Conservation (phyloP, 2,888 invertebrate genomes). For the Glyphotaelius pellucidus region DNA sequence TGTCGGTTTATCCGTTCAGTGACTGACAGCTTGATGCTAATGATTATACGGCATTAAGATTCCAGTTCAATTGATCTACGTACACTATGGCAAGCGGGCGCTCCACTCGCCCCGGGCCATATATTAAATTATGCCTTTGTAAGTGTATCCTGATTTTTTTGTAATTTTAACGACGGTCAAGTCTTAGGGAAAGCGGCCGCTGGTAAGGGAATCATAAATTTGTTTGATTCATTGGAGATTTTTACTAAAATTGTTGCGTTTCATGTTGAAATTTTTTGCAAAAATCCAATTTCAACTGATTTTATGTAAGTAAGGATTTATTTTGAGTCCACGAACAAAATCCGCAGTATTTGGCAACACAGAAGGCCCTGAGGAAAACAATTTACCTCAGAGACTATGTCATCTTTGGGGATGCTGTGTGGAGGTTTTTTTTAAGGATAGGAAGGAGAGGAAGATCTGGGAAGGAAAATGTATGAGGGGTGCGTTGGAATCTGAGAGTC, state of each 20-base stretch:
- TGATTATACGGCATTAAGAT: slow-evolving; percentile 77
- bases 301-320: no score
- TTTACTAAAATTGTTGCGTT: neutral
- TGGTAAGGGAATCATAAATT: slow-evolving; percentile 12
- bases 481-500: no score
- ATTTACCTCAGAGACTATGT: no score
- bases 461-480: no score
- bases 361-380: no score
- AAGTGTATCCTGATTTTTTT: slow-evolving; percentile 28
- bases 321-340: no score
- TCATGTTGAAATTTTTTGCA: neutral
- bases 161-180: slow-evolving; percentile 10
- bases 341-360: no score
- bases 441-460: no score
- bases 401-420: no score
- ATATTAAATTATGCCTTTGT: slow-evolving; percentile 32
- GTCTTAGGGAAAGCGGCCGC: neutral
- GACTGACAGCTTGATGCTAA: slow-evolving; percentile 70
- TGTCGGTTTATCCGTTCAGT: no score
- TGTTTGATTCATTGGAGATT: slow-evolving; percentile 5
- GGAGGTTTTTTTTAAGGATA: no score
- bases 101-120: slow-evolving; percentile 24
- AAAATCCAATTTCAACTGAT: neutral
- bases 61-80: slow-evolving; percentile 68
- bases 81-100: slow-evolving; percentile 41